Conservation (phyloP, 2,797 vertebrate species). For the Leucoraja ocellata region DNA sequence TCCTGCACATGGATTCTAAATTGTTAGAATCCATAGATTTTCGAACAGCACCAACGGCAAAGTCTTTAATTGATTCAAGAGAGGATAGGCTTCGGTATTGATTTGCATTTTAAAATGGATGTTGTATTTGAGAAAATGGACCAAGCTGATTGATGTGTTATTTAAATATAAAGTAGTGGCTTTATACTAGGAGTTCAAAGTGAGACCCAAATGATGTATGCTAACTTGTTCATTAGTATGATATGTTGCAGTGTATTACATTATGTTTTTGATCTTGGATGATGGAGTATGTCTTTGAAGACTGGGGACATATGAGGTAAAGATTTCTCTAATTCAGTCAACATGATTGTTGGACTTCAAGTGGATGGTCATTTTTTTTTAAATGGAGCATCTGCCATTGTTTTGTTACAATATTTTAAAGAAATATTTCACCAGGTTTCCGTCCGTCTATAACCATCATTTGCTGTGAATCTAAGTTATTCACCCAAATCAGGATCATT, state of each 20-base stretch:
- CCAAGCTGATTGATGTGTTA: not conserved
- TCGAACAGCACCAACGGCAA: not conserved
- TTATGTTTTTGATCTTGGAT: not conserved
- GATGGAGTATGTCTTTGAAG: not conserved
- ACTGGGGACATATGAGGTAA: not conserved
- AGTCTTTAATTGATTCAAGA: not conserved
- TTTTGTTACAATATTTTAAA: not conserved
- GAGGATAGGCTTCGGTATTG: not conserved
- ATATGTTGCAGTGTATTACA: not conserved
- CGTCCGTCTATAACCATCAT: not conserved
- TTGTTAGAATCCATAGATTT: not conserved
- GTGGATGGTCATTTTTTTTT: not conserved
- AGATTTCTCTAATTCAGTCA: not conserved
- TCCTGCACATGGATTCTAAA: not conserved
- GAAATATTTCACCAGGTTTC: not conserved
- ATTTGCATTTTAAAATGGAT: not conserved
- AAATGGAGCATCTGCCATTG: not conserved
- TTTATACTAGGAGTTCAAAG: not conserved
- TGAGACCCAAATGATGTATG: not conserved
- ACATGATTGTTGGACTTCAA: not conserved
- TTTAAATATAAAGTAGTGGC: not conserved
- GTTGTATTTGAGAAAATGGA: not conserved
- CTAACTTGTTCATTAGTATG: conserved; percentile 7
- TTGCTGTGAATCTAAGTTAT: not conserved
- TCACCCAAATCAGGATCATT: not conserved